phyloP scores from a whole-genome alignment of 2,888 invertebrate genomes.

The Callinectes sapidus region DNA sequence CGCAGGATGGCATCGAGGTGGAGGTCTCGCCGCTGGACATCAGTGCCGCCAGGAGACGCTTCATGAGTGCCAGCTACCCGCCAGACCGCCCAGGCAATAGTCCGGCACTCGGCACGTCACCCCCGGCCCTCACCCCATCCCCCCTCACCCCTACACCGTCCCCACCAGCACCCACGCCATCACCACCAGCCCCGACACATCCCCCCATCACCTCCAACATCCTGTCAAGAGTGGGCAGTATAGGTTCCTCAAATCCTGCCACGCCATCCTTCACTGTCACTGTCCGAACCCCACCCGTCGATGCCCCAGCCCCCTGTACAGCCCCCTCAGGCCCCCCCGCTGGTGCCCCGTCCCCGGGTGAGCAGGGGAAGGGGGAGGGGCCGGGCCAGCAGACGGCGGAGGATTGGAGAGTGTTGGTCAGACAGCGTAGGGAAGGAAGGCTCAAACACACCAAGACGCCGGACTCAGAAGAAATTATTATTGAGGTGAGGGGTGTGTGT shows the following conservation, averaged over 20 bases:
- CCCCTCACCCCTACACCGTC: neutral
- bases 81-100: constrained; percentile 52
- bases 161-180: neutral
- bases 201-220: neutral
- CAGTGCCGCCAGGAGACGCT: constrained; percentile 57
- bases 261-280: constrained; percentile 64
- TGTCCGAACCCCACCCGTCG: constrained; percentile 47
- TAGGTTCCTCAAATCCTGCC: neutral
- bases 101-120: neutral
- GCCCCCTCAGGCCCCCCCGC: neutral
- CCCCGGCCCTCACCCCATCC: constrained; percentile 10
- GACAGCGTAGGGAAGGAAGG: constrained; percentile 71
- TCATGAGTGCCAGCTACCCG: constrained; percentile 55
- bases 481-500: constrained; percentile 61
- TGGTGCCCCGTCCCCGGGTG: neutral
- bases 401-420: constrained; percentile 71
- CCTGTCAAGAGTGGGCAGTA: neutral
- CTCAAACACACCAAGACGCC: constrained; percentile 71
- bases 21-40: constrained; percentile 59
- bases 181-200: neutral
- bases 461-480: constrained; percentile 68
- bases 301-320: neutral
- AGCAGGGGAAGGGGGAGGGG: constrained; percentile 37
- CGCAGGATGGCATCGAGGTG: constrained; percentile 42
- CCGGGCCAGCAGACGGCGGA: constrained; percentile 49